Conservation (phyloP, 2,113 vertebrate species). For the Brachypodius melanocephalos region DNA sequence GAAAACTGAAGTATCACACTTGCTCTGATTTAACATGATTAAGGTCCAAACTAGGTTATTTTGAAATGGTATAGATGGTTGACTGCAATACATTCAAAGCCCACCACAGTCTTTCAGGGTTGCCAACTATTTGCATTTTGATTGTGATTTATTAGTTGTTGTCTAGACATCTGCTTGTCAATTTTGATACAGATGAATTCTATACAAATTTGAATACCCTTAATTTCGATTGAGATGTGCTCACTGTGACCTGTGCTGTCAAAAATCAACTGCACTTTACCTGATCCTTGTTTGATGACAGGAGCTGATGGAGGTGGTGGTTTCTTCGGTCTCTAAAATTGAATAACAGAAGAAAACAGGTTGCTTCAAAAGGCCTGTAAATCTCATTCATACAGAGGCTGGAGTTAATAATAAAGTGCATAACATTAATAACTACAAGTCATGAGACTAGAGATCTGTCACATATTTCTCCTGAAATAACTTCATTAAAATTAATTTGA, state of each 20-base stretch:
- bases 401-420: neutral
- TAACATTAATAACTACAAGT: neutral
- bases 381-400: neutral
- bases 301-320: slow-evolving; percentile 92
- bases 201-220: neutral
- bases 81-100: neutral
- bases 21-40: neutral
- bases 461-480: neutral
- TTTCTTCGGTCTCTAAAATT: slow-evolving; percentile 95
- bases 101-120: neutral
- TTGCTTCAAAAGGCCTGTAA: slow-evolving; percentile 13
- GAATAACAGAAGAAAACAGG: slow-evolving; percentile 37
- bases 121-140: neutral
- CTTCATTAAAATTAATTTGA: neutral
- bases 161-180: neutral
- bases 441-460: neutral
- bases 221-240: neutral
- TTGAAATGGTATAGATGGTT: neutral
- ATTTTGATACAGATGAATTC: neutral
- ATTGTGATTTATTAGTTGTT: neutral
- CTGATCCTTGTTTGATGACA: slow-evolving; percentile 84
- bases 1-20: neutral
- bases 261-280: slow-evolving; percentile 71
- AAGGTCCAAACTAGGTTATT: neutral
- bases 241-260: neutral